Evolutionary conservation across 2,888 invertebrate species (phyloP), one percentile per base, ranked within the genome.

Genomic region (Selenia dentaria): DNA sequence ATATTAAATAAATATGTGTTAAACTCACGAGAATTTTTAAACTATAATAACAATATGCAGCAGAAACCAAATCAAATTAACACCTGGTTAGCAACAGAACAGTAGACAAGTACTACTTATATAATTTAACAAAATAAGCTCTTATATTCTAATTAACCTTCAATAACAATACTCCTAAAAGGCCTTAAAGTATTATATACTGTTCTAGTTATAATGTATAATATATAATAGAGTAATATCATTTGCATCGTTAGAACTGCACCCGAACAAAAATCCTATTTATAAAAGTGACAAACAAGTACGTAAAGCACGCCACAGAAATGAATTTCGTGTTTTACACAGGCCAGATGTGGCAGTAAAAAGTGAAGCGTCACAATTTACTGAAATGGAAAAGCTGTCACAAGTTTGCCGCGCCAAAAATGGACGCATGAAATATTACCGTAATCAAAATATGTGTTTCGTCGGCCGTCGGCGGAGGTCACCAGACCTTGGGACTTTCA

Each of bases 331-430:
- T 67, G 67, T 68, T 64, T 62, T 57, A 64, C 62, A 66, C 52
- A 44, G 6, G 34, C 54, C 52, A 56, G 47, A 45, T 57, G 57
- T 47, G 55, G 55, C 61, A 63, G 61, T 73, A 64, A 74, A 76
- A 73, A 67, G 67, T 70, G 66, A 71, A 71, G 65, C 67, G 62
- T 65, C 64, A 76, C 69, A 74, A 65, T 71, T 78, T 70, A 63
- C 63, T 64, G 58, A 63, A 65, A 75, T 74, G 71, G 70, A 67
- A 66, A 65, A 54, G 54, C 62, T 70, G 68, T 69, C 67, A 68
- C 68, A 69, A 67, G 65, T 68, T 67, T 58, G 57, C 53, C 36
- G 55, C 56, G 59, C 54, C 64, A 70, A 72, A 73, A 70, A 71
- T 69, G 71, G 69, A 63, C 68, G 66, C 57, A 54, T 72, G 70